Conservation (phyloP, 1,140 invertebrate species). For the Drosophila setifemur region DNA sequence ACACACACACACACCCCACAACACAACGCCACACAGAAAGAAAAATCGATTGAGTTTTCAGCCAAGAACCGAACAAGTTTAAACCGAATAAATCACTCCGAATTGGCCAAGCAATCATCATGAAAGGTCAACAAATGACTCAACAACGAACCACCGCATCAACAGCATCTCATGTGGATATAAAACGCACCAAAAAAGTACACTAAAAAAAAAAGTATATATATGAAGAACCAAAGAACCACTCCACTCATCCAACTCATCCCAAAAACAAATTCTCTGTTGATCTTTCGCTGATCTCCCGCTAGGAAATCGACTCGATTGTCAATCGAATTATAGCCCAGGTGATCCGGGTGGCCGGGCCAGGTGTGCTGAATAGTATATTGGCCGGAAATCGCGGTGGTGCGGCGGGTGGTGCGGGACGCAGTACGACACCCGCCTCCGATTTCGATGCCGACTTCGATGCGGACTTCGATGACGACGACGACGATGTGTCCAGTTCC, state of each 20-base stretch:
- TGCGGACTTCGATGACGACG: conserved; percentile 66
- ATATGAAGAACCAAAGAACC: conserved; percentile 22
- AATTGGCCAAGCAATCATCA: conserved; percentile 45
- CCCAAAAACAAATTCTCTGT: conserved; percentile 12
- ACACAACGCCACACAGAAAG: neutral
- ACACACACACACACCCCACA: conserved; percentile 5
- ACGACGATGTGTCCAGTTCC: conserved; percentile 28
- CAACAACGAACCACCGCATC: conserved; percentile 4
- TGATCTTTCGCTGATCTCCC: conserved; percentile 31
- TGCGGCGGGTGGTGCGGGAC: conserved; percentile 31
- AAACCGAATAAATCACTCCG: neutral
- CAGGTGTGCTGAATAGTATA: conserved; percentile 84
- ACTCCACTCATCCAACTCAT: neutral
- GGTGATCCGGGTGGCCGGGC: conserved; percentile 87
- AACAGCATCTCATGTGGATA: conserved; percentile 18
- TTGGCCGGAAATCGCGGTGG: conserved; percentile 66
- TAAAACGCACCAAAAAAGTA: conserved; percentile 9
- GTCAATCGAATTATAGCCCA: conserved; percentile 88
- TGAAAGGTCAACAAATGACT: conserved; percentile 14
- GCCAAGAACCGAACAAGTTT: neutral
- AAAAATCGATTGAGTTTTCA: conserved; percentile 14
- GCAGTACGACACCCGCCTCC: conserved; percentile 47
- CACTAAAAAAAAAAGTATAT: conserved; percentile 3
- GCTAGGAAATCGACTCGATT: conserved; percentile 90
- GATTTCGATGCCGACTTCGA: conserved; percentile 76